Conservation (phyloP, 2,888 invertebrate genomes). For the Imbricaverruca yamaguchii region DNA sequence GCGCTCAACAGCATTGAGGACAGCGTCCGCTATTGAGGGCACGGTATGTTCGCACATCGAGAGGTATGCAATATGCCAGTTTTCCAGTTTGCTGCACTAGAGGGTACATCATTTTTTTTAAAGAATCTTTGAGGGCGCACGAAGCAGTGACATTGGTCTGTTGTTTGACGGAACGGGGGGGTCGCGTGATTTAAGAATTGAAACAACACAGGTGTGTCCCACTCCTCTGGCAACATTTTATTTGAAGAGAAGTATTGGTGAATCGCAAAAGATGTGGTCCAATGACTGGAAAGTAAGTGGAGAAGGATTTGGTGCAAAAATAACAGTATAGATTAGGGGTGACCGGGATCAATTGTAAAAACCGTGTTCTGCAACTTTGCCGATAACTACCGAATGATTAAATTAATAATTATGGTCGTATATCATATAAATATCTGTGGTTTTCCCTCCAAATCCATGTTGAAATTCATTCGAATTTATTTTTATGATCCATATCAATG, state of each 20-base stretch:
- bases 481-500: too few species aligned
- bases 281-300: background rate
- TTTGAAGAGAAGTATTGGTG: background rate
- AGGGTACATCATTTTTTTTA: background rate
- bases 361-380: too few species aligned
- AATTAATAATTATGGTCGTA: too few species aligned
- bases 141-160: background rate
- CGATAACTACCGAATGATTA: too few species aligned
- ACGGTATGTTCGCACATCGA: background rate
- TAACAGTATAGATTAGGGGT: too few species aligned
- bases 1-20: background rate
- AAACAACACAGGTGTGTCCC: background rate
- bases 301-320: too few species aligned
- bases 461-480: too few species aligned
- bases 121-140: background rate
- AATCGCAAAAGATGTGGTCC: background rate
- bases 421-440: too few species aligned
- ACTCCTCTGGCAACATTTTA: background rate
- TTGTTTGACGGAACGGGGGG: background rate
- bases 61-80: background rate
- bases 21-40: background rate
- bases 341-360: too few species aligned
- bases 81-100: background rate
- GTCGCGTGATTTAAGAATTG: background rate
- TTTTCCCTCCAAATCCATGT: too few species aligned